A percentile compares a stretch with the other conserved stretches of the same genome.
Evolutionary conservation across 1,140 invertebrate species (phyloP).

Genomic region (Calephelis nemesis): DNA sequence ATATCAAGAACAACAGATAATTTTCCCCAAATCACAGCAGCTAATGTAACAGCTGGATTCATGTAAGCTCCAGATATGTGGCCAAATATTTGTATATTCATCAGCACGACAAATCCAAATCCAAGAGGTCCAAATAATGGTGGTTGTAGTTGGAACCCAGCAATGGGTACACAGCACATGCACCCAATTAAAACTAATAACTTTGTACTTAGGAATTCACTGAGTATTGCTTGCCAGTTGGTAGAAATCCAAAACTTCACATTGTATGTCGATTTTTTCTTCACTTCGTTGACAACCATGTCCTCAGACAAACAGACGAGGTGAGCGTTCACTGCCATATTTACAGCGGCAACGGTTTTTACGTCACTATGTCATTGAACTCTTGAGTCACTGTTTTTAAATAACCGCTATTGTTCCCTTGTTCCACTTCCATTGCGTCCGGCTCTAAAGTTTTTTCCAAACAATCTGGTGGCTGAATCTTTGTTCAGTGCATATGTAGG

Average conservation of each 20-base stretch:
- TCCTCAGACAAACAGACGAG: constrained; percentile 27
- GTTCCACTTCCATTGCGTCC: constrained; percentile 12
- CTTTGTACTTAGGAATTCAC: constrained; percentile 51
- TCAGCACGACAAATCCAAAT: constrained; percentile 59
- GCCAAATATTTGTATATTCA: constrained; percentile 82
- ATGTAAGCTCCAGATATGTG: constrained; percentile 87
- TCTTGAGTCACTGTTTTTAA: constrained; percentile 13
- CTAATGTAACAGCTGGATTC: constrained; percentile 88
- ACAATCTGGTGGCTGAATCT: neutral
- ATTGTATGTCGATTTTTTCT: constrained; percentile 17
- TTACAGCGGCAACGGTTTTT: constrained; percentile 2
- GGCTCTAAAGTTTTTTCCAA: neutral
- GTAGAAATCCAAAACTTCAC: constrained; percentile 23
- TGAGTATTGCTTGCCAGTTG: constrained; percentile 46
- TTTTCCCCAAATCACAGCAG: constrained; percentile 79
- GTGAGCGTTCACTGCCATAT: constrained; percentile 33
- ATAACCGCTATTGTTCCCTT: neutral
- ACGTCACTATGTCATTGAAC: constrained; percentile 12
- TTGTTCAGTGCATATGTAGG: neutral
- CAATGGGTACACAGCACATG: constrained; percentile 53
- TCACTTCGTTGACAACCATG: constrained; percentile 24
- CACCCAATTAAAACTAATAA: constrained; percentile 58
- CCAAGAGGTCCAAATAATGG: constrained; percentile 48
- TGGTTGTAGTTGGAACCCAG: constrained; percentile 34
- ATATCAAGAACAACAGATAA: constrained; percentile 82